Conservation (phyloP, 2,113 vertebrate genomes). For the Passer domesticus region DNA sequence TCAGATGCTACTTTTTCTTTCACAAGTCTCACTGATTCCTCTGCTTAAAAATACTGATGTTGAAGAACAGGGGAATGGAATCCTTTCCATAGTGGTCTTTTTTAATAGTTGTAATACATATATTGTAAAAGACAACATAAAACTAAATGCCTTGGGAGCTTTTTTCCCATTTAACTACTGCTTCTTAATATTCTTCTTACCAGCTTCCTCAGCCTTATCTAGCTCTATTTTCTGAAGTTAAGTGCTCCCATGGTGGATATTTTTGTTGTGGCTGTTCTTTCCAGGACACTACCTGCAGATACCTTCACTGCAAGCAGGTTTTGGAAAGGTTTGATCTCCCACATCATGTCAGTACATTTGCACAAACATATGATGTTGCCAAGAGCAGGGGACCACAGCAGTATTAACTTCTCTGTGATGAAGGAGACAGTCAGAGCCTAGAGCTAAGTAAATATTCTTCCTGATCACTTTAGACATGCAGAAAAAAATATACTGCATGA, state of each 20-base stretch:
- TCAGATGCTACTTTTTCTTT: not conserved
- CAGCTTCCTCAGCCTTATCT: not conserved
- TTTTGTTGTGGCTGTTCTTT: not conserved
- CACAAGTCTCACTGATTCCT: not conserved
- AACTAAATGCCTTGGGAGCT: not conserved
- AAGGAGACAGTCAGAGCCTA: not conserved
- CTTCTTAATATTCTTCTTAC: not conserved
- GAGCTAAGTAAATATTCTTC: not conserved
- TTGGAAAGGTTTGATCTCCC: not conserved
- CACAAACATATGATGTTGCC: not conserved
- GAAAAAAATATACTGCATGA: not conserved
- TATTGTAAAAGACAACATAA: not conserved
- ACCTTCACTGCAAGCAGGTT: not conserved
- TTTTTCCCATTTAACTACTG: not conserved
- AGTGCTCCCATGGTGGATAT: not conserved
- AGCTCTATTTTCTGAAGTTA: not conserved
- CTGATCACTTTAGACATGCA: not conserved
- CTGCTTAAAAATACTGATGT: not conserved
- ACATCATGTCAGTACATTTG: not conserved
- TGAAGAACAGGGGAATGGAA: not conserved
- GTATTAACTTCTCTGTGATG: not conserved
- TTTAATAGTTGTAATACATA: not conserved
- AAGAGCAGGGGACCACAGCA: not conserved
- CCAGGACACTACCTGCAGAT: not conserved
- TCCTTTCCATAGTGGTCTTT: not conserved